These are phyloP conservation scores for Rhea pennata DNA, from an alignment of 2,113 vertebrate genomes.

Conservation along the genomic window DNA sequence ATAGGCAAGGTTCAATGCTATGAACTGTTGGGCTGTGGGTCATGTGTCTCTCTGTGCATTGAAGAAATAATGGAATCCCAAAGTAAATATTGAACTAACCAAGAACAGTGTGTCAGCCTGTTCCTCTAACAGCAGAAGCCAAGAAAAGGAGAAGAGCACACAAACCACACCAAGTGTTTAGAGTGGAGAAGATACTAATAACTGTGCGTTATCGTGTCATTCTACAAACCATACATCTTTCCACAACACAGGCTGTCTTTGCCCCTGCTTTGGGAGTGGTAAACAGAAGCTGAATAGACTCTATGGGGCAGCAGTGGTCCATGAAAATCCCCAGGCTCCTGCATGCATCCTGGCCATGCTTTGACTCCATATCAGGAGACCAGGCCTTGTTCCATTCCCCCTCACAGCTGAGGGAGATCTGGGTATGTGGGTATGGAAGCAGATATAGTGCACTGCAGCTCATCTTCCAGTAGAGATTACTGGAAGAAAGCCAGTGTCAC, in stretches of 20 bases:
- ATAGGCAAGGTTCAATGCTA: background rate
- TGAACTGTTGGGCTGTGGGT: background rate
- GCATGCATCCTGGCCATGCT: background rate
- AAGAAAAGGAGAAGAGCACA: background rate
- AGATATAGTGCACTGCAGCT: background rate
- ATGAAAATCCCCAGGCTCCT: background rate
- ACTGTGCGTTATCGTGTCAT: background rate
- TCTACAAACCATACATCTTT: background rate
- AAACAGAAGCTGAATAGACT: background rate
- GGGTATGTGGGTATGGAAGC: background rate
- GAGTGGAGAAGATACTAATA: background rate
- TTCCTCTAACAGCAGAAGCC: background rate
- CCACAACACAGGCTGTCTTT: background rate
- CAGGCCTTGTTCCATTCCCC: background rate
- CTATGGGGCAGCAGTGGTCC: background rate
- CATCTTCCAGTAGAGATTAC: background rate
- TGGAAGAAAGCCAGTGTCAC: background rate
- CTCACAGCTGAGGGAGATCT: background rate
- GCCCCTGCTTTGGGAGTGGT: background rate
- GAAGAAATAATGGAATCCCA: background rate
- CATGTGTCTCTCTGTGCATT: background rate
- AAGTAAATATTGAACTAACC: background rate
- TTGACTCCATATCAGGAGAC: fast-evolving
- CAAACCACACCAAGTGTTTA: conserved; percentile 17
- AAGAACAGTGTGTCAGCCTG: background rate